Evolutionary conservation across 2,888 invertebrate species (phyloP), one percentile per base, ranked within the genome.

Genomic region (Colostygia pectinataria): DNA sequence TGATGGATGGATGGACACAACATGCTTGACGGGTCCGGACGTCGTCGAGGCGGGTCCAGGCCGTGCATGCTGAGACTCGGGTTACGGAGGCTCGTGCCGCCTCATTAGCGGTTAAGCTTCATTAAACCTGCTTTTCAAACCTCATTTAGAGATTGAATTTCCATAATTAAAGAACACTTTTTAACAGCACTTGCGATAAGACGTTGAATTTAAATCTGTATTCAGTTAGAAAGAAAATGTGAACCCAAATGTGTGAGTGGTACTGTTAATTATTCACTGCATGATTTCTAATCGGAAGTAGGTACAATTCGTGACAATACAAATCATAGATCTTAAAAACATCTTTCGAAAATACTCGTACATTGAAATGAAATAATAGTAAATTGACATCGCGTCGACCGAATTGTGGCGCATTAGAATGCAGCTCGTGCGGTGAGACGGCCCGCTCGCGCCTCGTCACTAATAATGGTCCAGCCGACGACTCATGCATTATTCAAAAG

Each of bases 401-500:
- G 75, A 77, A 79, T 81, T 74, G 73, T 60, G 55, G 58, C 59
- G 65, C 79, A 84, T 89, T 85, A 83, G 74, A 75, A 89, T 89
- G 85, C 89, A 80, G 87, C 86, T 81, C 89, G 89, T 88, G 88
- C 87, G 77, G 18, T 70, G 74, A 24, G 45, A 39, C 48, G 62
- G 45, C 69, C 74, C 68, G 75, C 77, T 69, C 63, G 72, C 75
- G 76, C 74, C 68, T 70, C 80, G 69, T 74, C 75, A 63, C 66
- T 80, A 77, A 83, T 85, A 80, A 86, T 83, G 80, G 80, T 67
- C 77, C 75, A 71, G 69, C 20, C 66, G 71, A 67, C 65, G 53
- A 59, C 74, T 75, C 61, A 87, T 89, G 71, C 72, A 87, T 89
- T 80, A 89, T 89, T 82, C 87, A 89, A 74, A 62, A 66, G 63